phyloP scores from a whole-genome alignment of 2,888 invertebrate genomes.

The Rhyacophila evoluta region DNA sequence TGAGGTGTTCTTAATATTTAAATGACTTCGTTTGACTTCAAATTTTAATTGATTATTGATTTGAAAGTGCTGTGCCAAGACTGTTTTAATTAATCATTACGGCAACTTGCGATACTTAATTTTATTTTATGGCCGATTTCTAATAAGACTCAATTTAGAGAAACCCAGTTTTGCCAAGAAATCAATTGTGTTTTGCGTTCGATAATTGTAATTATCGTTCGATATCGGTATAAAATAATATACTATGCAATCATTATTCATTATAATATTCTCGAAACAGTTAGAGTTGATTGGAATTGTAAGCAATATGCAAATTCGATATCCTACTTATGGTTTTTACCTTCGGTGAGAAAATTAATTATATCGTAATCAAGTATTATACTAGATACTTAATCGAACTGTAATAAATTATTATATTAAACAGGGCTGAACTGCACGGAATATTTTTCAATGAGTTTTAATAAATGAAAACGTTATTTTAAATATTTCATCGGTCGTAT shows the following conservation, averaged over 20 bases:
- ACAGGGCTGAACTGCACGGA: too few relatives aligned
- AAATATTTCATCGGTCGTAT: too few relatives aligned
- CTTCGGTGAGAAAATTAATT: not conserved
- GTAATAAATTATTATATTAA: not conserved
- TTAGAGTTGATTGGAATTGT: not conserved
- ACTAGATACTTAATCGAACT: not conserved
- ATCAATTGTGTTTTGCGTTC: conserved; percentile 12
- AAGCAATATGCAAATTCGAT: not conserved
- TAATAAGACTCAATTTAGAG: not conserved
- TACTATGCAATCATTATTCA: conserved; percentile 8
- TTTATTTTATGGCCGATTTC: not conserved
- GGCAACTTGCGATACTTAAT: not conserved
- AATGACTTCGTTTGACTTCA: not conserved
- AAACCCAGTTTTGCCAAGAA: not conserved
- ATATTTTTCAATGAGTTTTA: too few relatives aligned
- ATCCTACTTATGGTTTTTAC: conserved; percentile 5
- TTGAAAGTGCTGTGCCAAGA: conserved; percentile 5
- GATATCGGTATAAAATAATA: not conserved
- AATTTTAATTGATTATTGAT: not conserved
- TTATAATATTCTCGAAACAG: conserved; percentile 14
- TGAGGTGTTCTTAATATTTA: too few relatives aligned
- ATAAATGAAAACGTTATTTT: too few relatives aligned
- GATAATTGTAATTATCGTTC: not conserved
- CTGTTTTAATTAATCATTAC: conserved; percentile 30
- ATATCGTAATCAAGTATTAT: not conserved